Evolutionary conservation across 2,888 invertebrate genomes (phyloP).

Genomic region (Caenorhabditis sinica): DNA sequence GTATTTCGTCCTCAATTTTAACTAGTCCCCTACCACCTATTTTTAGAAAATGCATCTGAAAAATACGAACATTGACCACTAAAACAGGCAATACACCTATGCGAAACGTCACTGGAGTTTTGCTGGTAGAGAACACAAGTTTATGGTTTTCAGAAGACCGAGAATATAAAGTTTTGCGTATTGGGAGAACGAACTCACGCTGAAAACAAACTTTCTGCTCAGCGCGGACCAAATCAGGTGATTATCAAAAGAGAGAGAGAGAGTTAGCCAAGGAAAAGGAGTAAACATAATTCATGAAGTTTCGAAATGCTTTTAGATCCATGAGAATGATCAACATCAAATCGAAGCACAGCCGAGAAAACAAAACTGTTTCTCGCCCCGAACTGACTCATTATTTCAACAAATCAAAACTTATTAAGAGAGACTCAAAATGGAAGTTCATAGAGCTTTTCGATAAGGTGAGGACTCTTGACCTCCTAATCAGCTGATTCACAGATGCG

Average conservation of each 20-base stretch:
- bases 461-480: neutral
- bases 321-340: slow-evolving; percentile 26
- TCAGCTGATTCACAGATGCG: slow-evolving; percentile 34
- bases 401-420: slow-evolving; percentile 5
- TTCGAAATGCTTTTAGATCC: neutral
- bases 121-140: neutral
- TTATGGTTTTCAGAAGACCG: neutral
- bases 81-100: slow-evolving; percentile 14
- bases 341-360: slow-evolving; percentile 4
- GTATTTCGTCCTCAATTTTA: no score
- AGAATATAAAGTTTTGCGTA: no score
- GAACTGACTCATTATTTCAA: slow-evolving; percentile 33
- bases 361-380: neutral
- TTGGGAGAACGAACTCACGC: neutral
- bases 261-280: neutral
- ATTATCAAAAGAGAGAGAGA: neutral
- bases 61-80: slow-evolving; percentile 16
- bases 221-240: neutral
- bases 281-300: neutral
- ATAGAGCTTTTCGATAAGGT: neutral
- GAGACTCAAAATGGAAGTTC: slow-evolving; percentile 15
- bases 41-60: neutral
- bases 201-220: no score
- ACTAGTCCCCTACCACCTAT: neutral
- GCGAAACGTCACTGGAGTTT: slow-evolving; percentile 3